Conservation (phyloP, 2,113 vertebrate genomes). For the Crotalus viridis region DNA sequence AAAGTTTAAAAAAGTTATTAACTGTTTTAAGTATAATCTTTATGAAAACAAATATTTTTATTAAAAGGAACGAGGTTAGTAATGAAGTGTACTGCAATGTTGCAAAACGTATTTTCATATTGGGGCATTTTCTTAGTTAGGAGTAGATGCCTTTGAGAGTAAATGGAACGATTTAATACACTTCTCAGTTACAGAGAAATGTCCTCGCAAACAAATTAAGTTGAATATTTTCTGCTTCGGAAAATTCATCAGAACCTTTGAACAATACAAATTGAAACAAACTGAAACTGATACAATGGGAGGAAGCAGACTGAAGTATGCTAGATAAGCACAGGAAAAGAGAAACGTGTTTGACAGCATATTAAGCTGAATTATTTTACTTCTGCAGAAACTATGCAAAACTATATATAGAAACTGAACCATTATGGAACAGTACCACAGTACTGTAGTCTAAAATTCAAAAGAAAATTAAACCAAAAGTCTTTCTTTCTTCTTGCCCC, state of each 20-base stretch:
- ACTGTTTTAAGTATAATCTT: neutral
- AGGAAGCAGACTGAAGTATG: neutral
- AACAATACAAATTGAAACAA: neutral
- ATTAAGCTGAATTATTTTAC: neutral
- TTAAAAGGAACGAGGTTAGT: neutral
- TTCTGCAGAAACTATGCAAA: neutral
- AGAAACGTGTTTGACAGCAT: neutral
- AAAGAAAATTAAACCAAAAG: neutral
- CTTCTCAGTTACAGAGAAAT: neutral
- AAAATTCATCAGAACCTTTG: neutral
- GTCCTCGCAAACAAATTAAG: neutral
- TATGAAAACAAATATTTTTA: neutral
- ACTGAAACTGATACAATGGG: neutral
- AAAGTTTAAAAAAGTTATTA: neutral
- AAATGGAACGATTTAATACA: neutral
- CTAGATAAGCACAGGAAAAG: neutral
- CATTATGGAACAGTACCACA: neutral
- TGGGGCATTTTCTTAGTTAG: neutral
- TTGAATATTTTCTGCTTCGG: neutral
- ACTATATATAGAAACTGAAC: neutral
- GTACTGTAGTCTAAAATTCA: neutral
- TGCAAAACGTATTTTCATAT: neutral
- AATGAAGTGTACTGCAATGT: neutral
- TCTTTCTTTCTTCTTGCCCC: neutral
- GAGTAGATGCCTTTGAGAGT: neutral